These are phyloP conservation scores for Pagrus major DNA, from an alignment of 2,113 vertebrate species.

Conservation along the genomic window DNA sequence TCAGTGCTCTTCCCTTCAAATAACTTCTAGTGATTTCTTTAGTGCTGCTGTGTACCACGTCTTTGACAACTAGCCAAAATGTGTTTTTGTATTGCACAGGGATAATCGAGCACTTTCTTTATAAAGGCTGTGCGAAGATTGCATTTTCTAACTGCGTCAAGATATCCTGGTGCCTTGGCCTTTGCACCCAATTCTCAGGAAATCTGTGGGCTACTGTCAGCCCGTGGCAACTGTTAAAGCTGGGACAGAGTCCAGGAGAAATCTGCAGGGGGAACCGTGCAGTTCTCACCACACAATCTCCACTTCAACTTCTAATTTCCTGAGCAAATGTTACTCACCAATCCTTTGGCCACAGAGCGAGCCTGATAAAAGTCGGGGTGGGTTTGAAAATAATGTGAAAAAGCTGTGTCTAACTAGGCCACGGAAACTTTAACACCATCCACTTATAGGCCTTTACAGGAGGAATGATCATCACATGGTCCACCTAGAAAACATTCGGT, in stretches of 20 bases:
- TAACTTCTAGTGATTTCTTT: conserved; percentile 20
- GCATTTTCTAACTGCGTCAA: conserved; percentile 22
- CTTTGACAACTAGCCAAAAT: background rate
- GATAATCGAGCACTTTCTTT: background rate
- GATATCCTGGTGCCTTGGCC: background rate
- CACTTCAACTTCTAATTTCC: conserved; percentile 49
- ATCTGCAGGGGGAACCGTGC: conserved; percentile 12
- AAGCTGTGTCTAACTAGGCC: conserved; percentile 40
- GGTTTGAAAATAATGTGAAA: conserved; percentile 51
- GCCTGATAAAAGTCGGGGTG: conserved; percentile 44
- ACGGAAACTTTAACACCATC: conserved; percentile 40
- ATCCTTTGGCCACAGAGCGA: background rate
- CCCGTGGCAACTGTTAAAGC: conserved; percentile 38
- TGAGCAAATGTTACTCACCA: conserved; percentile 42
- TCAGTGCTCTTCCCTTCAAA: background rate
- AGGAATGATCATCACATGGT: conserved; percentile 31
- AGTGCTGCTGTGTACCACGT: background rate
- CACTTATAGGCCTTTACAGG: conserved; percentile 31
- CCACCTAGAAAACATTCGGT: conserved; percentile 9
- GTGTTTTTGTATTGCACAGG: background rate
- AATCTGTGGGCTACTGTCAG: conserved; percentile 43
- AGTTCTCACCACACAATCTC: conserved; percentile 22
- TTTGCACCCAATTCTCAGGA: conserved; percentile 32
- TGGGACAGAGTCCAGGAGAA: conserved; percentile 38
- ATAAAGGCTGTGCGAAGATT: background rate